Base-by-base conservation (phyloP, 2,113 vertebrate species). In the Vanacampus margaritifer region DNA sequence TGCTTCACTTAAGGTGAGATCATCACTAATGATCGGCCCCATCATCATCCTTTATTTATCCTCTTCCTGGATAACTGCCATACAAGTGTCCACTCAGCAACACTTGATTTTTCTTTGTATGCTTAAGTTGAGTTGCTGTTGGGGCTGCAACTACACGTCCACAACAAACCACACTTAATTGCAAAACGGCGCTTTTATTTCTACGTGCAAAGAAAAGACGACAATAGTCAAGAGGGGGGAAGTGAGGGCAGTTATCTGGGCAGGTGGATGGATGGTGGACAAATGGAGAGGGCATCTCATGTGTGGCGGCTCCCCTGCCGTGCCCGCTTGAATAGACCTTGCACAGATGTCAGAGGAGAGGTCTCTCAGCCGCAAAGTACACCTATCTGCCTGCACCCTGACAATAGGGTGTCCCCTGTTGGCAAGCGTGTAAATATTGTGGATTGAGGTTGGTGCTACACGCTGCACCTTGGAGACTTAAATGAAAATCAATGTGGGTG, bases 401-500 rank as follows among this genome's bases (percentile, higher is more conserved):
- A 90, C 89, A 90, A 89, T 84, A 84, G 82, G 77, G 68, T 80
- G 80, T 85, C 81, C 86, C 78, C 82, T 81, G 81, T 88, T 77
- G 89, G 79, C 77, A 79, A 78, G 84, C 81, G 78, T 85, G 81
- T 88, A 89, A 91, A 91, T 86, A 88, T 89, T 90, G 79, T 82
- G 81, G 75, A 84, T 73, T 64, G 79, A 75, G 87, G 79, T 80
- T 75, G 85, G 81, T 90, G 81, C 81, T 89, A 82, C 67, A 66
- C 35, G 58, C 82, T 77, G 80, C 86, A 87, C 83, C 80, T 72
- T 75, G 81, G 78, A 71, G 80, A 83, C 87, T 87, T 88, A 90
- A 92, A 85, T 89, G 90, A 87, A 91, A 92, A 91, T 91, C 90
- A 83, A 90, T 93, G 83, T 11, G 32, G 60, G 64, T 74, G 79